phyloP scores from a whole-genome alignment of 1,140 invertebrate species.

The Hyphantria cunea region DNA sequence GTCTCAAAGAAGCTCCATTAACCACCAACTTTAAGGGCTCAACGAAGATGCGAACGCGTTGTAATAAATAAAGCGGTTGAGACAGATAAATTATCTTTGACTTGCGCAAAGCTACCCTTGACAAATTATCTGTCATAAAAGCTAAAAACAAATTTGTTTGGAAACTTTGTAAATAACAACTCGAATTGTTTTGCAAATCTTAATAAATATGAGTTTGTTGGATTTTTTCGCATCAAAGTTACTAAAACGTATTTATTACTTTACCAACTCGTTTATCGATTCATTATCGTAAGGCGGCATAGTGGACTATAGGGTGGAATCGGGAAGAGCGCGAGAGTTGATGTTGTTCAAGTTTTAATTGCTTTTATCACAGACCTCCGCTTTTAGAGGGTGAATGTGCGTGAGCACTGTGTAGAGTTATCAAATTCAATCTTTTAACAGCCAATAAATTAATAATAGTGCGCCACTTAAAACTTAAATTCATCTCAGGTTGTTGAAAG shows the following conservation, averaged over 20 bases:
- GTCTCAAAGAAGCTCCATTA: slow-evolving; percentile 75
- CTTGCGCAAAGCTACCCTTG: slow-evolving; percentile 71
- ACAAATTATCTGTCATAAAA: slow-evolving; percentile 80
- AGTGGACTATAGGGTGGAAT: slow-evolving; percentile 42
- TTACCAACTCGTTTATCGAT: slow-evolving; percentile 34
- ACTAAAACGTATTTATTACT: slow-evolving; percentile 28
- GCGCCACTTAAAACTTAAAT: slow-evolving; percentile 29
- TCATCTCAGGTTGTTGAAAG: slow-evolving; percentile 3
- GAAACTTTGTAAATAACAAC: slow-evolving; percentile 57
- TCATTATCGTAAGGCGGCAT: slow-evolving; percentile 29
- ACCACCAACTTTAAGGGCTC: slow-evolving; percentile 77
- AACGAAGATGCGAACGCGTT: slow-evolving; percentile 73
- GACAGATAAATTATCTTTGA: slow-evolving; percentile 82
- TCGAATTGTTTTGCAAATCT: slow-evolving; percentile 31
- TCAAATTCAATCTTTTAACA: slow-evolving; percentile 67
- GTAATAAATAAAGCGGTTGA: slow-evolving; percentile 80
- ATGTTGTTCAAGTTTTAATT: slow-evolving; percentile 78
- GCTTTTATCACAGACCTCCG: slow-evolving; percentile 73
- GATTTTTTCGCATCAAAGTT: slow-evolving; percentile 28
- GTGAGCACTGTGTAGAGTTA: slow-evolving; percentile 60
- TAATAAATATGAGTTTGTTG: slow-evolving; percentile 25
- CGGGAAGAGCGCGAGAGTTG: slow-evolving; percentile 60
- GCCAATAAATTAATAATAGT: slow-evolving; percentile 29
- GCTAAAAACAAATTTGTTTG: slow-evolving; percentile 75
- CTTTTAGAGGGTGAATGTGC: slow-evolving; percentile 69